These are phyloP conservation scores for Isoperla grammatica DNA, from an alignment of 2,888 invertebrate genomes.

Conservation along the genomic window DNA sequence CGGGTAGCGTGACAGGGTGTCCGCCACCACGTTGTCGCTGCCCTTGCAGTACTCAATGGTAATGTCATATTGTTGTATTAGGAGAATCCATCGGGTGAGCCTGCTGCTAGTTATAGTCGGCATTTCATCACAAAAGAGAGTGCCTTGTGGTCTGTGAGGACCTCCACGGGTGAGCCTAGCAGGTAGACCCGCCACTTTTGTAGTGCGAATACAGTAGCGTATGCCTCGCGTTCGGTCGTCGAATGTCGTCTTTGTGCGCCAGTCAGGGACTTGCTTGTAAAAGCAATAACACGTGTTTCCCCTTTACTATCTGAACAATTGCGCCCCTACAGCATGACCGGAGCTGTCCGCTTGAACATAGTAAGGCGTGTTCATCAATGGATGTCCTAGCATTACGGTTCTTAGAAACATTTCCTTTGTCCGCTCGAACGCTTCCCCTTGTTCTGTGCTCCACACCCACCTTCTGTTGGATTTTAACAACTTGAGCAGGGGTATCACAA, in stretches of 20 bases:
- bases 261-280: conserved; percentile 29
- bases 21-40: too few species aligned
- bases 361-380: conserved; percentile 18
- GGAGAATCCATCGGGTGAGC: too few species aligned
- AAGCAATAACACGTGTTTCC: conserved; percentile 21
- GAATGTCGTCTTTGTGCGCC: too few species aligned
- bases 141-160: too few species aligned
- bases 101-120: too few species aligned
- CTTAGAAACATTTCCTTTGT: background rate
- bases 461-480: background rate
- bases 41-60: too few species aligned
- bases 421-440: background rate
- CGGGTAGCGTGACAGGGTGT: too few species aligned
- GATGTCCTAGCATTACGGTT: conserved; percentile 18
- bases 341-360: conserved; percentile 26
- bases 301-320: conserved; percentile 22
- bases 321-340: conserved; percentile 26
- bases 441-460: background rate
- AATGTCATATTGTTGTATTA: too few species aligned
- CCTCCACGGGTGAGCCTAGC: conserved; percentile 24
- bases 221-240: conserved; percentile 28
- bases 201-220: conserved; percentile 28
- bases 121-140: too few species aligned
- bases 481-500: background rate
- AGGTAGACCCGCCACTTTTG: conserved; percentile 26